Base-by-base conservation (phyloP, 2,888 invertebrate genomes). In the Holacanthella duospinosa region DNA sequence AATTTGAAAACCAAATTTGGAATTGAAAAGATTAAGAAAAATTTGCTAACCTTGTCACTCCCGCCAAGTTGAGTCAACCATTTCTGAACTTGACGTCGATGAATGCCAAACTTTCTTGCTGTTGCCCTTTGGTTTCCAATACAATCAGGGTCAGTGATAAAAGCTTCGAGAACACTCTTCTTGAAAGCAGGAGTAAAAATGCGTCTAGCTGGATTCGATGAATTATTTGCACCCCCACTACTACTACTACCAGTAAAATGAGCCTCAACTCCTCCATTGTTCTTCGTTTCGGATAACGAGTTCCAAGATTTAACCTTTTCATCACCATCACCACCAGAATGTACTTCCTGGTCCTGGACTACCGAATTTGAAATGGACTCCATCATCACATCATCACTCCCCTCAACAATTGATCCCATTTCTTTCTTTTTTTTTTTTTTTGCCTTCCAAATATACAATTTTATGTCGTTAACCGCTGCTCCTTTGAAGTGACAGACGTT, bases 171-270 rank as follows among this genome's bases (percentile, higher is more conserved):
- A 73, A 92, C 91, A 82, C 89, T 89, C 71, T 91, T 81, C 78
- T 91, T 92, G 78, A 91, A 92, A 78, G 89, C 86, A 74, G 90
- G 88, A 75, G 91, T 86, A 78, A 91, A 92, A 75, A 91, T 91
- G 70, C 91, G 85, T 71, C 91, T 82, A 21, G 19, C n/a, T 21
- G 48, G n/a, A 48, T 48, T 48, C 6, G 6, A 12, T 6, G 36
- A 36, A n/a, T n/a, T n/a, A n/a, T n/a, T n/a, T 16, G 16, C 36
- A 36, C 36, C 36, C 71, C 89, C 89, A 66, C 21, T 44, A n/a
- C 55, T 24, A n/a, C n/a, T 27, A n/a, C 25, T 25, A n/a, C n/a
- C n/a, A n/a, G 26, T 27, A n/a, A 24, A n/a, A n/a, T n/a, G n/a
- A 25, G 63, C 43, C 53, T 55, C 62, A 43, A 55, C 60, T 48